phyloP scores from a whole-genome alignment of 2,888 invertebrate species.

The Dilophus febrilis region DNA sequence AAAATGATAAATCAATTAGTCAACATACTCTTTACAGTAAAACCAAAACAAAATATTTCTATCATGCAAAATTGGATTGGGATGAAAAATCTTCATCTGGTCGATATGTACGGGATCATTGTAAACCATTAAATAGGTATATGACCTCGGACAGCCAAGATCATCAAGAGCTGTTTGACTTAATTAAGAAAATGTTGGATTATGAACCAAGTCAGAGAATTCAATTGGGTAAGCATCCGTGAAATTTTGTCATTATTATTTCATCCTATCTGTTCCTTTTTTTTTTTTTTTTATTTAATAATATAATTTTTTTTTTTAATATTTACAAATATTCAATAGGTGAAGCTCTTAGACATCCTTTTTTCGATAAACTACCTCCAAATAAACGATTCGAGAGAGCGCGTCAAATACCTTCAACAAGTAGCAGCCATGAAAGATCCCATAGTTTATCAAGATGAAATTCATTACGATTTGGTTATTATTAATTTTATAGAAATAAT shows the following conservation, averaged over 20 bases:
- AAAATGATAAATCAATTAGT: conserved; percentile 10
- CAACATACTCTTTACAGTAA: conserved; percentile 42
- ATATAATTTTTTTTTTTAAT: no score
- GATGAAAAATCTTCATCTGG: conserved; percentile 93
- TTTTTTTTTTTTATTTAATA: background rate
- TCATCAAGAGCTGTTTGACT: conserved; percentile 82
- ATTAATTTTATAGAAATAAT: no score
- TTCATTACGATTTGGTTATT: conserved; percentile 33
- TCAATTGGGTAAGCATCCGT: conserved; percentile 38
- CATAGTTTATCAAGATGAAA: conserved; percentile 34
- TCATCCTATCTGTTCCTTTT: background rate
- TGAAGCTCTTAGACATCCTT: conserved; percentile 82
- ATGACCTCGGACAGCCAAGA: conserved; percentile 76
- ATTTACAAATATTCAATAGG: conserved; percentile 22
- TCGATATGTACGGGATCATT: conserved; percentile 93
- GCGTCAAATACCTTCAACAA: conserved; percentile 19
- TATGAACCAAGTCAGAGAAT: conserved; percentile 89
- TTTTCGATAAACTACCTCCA: conserved; percentile 72
- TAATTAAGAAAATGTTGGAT: conserved; percentile 89
- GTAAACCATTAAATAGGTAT: conserved; percentile 92
- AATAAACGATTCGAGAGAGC: conserved; percentile 53
- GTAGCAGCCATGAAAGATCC: conserved; percentile 42
- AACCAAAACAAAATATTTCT: conserved; percentile 95
- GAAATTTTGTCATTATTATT: background rate
- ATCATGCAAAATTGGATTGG: conserved; percentile 95